phyloP scores from a whole-genome alignment of 2,888 invertebrate genomes.

The Orgyia antiqua region DNA sequence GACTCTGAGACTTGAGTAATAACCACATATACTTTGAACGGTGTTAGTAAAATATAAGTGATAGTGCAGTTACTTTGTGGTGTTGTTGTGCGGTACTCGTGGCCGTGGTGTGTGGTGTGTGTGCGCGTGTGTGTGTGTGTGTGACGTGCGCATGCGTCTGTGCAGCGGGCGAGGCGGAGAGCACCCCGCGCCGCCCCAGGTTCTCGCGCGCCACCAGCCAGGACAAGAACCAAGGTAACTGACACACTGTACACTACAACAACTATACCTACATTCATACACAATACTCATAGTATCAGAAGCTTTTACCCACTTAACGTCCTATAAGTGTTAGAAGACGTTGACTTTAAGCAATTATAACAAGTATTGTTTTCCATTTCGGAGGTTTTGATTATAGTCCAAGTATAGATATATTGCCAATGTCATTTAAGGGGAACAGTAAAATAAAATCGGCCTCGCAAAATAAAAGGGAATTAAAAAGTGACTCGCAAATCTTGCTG shows the following conservation, averaged over 20 bases:
- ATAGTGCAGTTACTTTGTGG: too few species aligned
- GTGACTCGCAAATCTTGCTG: too few species aligned
- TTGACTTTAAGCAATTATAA: too few species aligned
- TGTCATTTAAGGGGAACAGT: too few species aligned
- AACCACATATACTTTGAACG: too few species aligned
- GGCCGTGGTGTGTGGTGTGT: constrained; percentile 9
- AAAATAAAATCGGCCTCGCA: too few species aligned
- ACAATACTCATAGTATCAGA: not conserved
- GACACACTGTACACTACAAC: constrained; percentile 5
- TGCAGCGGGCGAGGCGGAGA: constrained; percentile 51
- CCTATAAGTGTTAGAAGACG: not conserved
- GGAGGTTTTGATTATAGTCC: too few species aligned
- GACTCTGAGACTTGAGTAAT: too few species aligned
- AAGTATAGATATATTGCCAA: too few species aligned
- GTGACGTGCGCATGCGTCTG: constrained; percentile 29
- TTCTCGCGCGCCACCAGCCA: constrained; percentile 74
- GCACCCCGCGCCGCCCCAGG: constrained; percentile 66
- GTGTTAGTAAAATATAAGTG: too few species aligned
- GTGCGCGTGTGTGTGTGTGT: constrained; percentile 20
- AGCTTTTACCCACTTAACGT: not conserved
- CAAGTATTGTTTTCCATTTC: too few species aligned
- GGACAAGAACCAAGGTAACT: constrained; percentile 70
- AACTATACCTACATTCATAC: not conserved
- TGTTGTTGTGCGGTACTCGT: constrained; percentile 5
- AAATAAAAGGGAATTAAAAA: too few species aligned